These are phyloP conservation scores for Sesamia nonagrioides DNA, from an alignment of 1,140 invertebrate genomes.

Conservation along the genomic window DNA sequence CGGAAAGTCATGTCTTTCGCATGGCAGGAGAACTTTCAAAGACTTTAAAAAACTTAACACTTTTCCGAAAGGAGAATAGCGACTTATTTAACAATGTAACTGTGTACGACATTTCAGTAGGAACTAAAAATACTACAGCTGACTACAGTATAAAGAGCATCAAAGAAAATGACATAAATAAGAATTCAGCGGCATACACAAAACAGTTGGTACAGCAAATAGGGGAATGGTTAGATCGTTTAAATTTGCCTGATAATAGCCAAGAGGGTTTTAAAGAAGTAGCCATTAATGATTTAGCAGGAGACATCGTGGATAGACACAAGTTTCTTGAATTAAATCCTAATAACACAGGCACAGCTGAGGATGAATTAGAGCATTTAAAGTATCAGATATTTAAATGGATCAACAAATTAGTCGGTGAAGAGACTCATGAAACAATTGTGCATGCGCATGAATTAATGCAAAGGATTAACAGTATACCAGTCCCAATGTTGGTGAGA, in stretches of 20 bases:
- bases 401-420: constrained; percentile 64
- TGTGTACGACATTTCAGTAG: background rate
- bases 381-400: constrained; percentile 76
- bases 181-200: background rate
- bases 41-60: background rate
- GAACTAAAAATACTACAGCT: background rate
- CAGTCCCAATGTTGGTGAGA: constrained; percentile 19
- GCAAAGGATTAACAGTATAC: constrained; percentile 19
- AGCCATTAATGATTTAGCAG: constrained; percentile 50
- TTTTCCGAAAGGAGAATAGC: background rate
- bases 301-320: constrained; percentile 60
- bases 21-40: constrained; percentile 10
- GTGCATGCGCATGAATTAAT: constrained; percentile 38
- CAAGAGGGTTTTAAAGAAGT: constrained; percentile 25
- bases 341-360: constrained; percentile 45
- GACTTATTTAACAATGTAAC: background rate
- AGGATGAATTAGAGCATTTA: constrained; percentile 69
- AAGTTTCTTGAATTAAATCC: constrained; percentile 71
- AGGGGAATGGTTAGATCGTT: background rate
- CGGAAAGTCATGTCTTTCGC: background rate
- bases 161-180: background rate
- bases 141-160: background rate
- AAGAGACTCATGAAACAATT: constrained; percentile 48
- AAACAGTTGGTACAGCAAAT: background rate
- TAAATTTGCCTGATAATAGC: background rate